Evolutionary conservation across 2,888 invertebrate genomes (phyloP), one percentile per base, ranked within the genome.

Genomic region (Mythimna impura): DNA sequence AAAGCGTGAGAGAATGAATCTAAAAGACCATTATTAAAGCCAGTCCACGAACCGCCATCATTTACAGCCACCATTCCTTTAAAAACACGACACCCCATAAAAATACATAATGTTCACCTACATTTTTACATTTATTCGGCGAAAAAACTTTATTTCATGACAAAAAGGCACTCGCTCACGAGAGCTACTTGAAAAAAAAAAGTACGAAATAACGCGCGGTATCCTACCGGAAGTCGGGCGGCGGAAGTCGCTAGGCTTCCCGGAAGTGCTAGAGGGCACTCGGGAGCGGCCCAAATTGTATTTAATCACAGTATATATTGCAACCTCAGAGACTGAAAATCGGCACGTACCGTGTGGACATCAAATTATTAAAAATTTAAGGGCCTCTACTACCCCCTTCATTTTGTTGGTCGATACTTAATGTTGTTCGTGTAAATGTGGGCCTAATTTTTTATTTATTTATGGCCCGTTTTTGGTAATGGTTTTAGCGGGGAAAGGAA

Each of bases 191-290:
- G 91, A 91, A 92, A 91, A 94, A 92, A 93, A 94, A 93, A 93
- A 78, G 92, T 92, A 91, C 90, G 91, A 92, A 93, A 93, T 91
- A 93, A 93, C 90, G 89, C 88, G 88, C 91, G 91, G 94, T 91
- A 93, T 93, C 93, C 92, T 91, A 92, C 92, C 93, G 96, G 95
- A 96, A 93, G 93, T 89, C 86, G 91, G 89, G 91, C 87, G 91
- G 91, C 94, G 95, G 95, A 95, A 93, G 95, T 94, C 93, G 91
- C 92, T 93, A 92, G 94, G 93, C 94, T 94, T 94, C 94, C 95
- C 95, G 96, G 96, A 96, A 91, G 91, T 89, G 91, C 92, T 92
- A 89, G 92, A 95, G 95, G 93, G 94, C 91, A 89, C 94, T 94
- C 88, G 89, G 88, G 90, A 88, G 88, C 89, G 88, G 87, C 89